Conservation (phyloP, 2,888 invertebrate genomes). For the Drosophila rellima region DNA sequence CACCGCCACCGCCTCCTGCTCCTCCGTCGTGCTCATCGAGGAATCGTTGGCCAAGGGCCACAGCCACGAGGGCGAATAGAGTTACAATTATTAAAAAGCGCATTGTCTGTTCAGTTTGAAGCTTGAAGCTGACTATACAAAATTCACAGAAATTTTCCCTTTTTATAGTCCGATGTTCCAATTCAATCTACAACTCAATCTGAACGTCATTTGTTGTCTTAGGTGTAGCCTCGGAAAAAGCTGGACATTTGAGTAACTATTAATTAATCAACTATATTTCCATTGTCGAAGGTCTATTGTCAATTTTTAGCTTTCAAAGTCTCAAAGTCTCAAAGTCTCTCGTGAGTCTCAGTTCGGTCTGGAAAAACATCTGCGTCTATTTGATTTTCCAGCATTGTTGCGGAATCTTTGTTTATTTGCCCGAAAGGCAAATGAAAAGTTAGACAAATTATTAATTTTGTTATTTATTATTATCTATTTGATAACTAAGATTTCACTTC, state of each 20-base stretch:
- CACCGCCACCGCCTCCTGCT: constrained; percentile 14
- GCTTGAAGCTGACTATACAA: constrained; percentile 39
- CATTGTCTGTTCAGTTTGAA: constrained; percentile 39
- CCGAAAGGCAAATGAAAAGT: background rate
- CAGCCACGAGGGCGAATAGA: constrained; percentile 34
- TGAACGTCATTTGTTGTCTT: background rate
- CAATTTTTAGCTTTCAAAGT: too few relatives aligned
- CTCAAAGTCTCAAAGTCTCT: too few relatives aligned
- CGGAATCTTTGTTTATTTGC: constrained; percentile 4
- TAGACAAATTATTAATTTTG: too few relatives aligned
- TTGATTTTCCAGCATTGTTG: constrained; percentile 7
- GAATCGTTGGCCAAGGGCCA: constrained; percentile 10
- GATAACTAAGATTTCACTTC: too few relatives aligned
- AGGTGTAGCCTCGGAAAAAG: too few relatives aligned
- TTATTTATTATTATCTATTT: too few relatives aligned
- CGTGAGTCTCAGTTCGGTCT: background rate
- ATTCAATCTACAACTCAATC: too few relatives aligned
- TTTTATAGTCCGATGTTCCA: constrained; percentile 46
- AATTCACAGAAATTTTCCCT: background rate
- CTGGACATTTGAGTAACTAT: background rate
- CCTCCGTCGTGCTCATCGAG: too few relatives aligned
- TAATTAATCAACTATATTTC: background rate
- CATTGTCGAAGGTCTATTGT: background rate
- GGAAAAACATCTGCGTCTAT: constrained; percentile 14
- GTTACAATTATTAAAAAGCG: constrained; percentile 45